Base-by-base conservation (phyloP, 2,113 vertebrate species). In the Stigmatopora nigra region DNA sequence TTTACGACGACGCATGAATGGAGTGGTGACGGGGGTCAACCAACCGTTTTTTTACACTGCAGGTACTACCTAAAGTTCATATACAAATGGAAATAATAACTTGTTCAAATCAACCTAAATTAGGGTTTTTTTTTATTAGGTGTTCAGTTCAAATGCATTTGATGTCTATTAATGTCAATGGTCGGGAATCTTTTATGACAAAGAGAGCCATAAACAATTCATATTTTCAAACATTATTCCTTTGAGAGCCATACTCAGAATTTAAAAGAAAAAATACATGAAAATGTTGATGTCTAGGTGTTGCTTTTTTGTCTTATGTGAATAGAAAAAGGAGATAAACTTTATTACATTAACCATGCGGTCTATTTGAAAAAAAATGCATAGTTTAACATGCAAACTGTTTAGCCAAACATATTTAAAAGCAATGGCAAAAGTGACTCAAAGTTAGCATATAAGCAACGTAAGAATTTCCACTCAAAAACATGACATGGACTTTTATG, bases 281-380 rank as follows among this genome's bases (percentile, higher is more conserved):
- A n/a, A n/a, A n/a, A 61, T 47, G 64, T 25, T n/a, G n/a, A 60
- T 46, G n/a, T 31, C 22, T 22, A 56, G 53, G 14, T 31, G 25
- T 45, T 8, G 17, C 38, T 61, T 44, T 7, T 45, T 60, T 61
- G 20, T 56, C 53, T 56, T 56, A 31, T 22, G 5, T 16, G 13
- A 22, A 53, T 6, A 5, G 22, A 15, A 56, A 55, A 56, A 56
- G 53, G 2, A 31, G 14, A 16, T 3, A 47, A 15, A 47, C 14
- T 16, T 14, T 4, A 15, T 25, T 5, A 53, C 12, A 53, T 22
- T 51, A 5, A 63, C 10, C 46, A 4, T 1, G 57, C 44, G 58
- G 56, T 20, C 64, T 10, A 71, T 73, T 75, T 73, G 60, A 66
- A 73, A 60, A 70, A 68, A 58, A 65, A 71, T 67, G 76, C 76